Percentiles rank a stretch among this genome's conserved stretches.
phyloP scores from a whole-genome alignment of 2,113 vertebrate species.

The Gadus chalcogrammus region DNA sequence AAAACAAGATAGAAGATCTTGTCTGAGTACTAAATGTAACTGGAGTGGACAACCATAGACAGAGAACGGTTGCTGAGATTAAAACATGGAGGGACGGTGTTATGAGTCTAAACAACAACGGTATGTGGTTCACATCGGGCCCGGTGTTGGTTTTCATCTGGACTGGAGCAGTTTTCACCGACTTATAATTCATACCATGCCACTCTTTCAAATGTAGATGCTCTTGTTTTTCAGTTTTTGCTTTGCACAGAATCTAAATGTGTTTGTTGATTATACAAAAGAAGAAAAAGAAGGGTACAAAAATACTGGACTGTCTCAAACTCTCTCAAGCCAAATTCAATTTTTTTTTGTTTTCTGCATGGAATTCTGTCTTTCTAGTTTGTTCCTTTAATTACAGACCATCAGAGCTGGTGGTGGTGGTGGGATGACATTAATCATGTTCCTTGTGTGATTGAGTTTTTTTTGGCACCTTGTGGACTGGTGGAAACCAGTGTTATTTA shows the following conservation, averaged over 20 bases:
- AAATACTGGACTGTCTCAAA: constrained; percentile 38
- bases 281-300: not conserved
- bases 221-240: constrained; percentile 13
- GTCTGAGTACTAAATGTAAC: too few species aligned
- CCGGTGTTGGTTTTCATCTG: too few species aligned
- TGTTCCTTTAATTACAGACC: constrained; percentile 57
- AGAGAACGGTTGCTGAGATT: not conserved
- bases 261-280: constrained; percentile 2
- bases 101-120: constrained; percentile 9
- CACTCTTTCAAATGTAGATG: constrained; percentile 20
- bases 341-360: constrained; percentile 52
- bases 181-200: constrained; percentile 49
- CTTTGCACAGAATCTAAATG: constrained; percentile 44
- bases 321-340: constrained; percentile 53
- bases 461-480: constrained; percentile 44
- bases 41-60: constrained; percentile 2
- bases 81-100: not conserved
- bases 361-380: constrained; percentile 38
- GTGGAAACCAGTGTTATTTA: not conserved
- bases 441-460: constrained; percentile 26
- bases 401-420: constrained; percentile 56
- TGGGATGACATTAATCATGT: constrained; percentile 24
- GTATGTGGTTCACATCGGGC: constrained; percentile 22
- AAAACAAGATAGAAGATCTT: too few species aligned
- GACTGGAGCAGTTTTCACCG: constrained; percentile 6